Base-by-base conservation (phyloP, 2,888 invertebrate species). In the Oscheius onirici region DNA sequence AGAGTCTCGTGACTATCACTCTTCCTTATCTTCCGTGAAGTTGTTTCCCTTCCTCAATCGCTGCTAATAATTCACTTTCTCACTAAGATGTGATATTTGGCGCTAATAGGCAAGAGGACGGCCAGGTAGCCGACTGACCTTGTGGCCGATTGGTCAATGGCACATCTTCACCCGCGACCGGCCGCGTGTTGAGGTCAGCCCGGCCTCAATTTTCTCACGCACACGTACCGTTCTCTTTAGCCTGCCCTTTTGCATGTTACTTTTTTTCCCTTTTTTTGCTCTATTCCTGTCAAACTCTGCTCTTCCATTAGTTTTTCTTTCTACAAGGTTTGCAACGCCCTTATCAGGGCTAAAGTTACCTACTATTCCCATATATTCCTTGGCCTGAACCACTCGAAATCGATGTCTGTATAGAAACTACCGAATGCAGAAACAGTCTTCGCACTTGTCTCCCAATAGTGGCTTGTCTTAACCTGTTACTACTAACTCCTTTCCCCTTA, bases 111-210 rank as follows among this genome's bases (percentile, higher is more conserved):
- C 15, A 22, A 22, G 17, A 49, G 24, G 49, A 24, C 46, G 49
- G 61, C 15, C 63, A 46, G 63, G 46, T 63, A 63, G 63, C 63
- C 63, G 63, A 49, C 63, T 63, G 63, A 63, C 63, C 63, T 63
- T 63, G 63, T 63, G 63, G 49, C 49, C 46, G 46, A 13, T 6
- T 46, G 46, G 61, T 61, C 63, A 63, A 63, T 63, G 63, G 63
- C 63, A 63, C 49, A 28, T 49, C 46, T 49, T 28, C 60, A 24
- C 24, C 8, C 34, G 8, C 34, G 34, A 3, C 34, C 34, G 34
- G n/a, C n/a, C 34, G 34, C 34, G 34, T 34, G 34, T 34, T 34
- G 34, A 34, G 34, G 34, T 34, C 34, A 34, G 28, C 8, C 24
- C 55, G 55, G n/a, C 55, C 55, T 55, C 55, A 55, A 26, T 55